phyloP scores from a whole-genome alignment of 2,113 vertebrate species.

The Antidorcas marsupialis region DNA sequence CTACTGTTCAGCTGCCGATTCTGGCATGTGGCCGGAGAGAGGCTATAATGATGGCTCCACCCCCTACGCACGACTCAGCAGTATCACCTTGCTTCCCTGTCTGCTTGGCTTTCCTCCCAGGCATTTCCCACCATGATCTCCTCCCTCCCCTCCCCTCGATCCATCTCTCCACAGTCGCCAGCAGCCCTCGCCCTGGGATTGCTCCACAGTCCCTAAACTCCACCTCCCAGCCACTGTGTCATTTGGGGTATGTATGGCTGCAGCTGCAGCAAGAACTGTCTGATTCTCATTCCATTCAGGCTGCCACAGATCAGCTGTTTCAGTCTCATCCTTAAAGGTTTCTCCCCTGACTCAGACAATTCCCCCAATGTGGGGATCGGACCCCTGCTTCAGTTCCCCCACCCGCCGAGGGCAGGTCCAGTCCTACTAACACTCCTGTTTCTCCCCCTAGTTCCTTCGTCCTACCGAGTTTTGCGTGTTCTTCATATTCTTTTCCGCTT shows the following conservation, averaged over 20 bases:
- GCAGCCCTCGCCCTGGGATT: not conserved
- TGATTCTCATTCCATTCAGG: not conserved
- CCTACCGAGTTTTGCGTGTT: accelerated
- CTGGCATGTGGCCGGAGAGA: accelerated
- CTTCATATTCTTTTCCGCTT: not conserved
- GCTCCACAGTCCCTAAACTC: not conserved
- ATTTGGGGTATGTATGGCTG: not conserved
- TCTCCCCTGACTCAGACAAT: not conserved
- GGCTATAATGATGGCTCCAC: not conserved
- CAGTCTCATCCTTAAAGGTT: not conserved
- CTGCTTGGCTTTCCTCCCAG: not conserved
- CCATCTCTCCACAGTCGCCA: not conserved
- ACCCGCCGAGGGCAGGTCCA: accelerated
- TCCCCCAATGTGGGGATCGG: not conserved
- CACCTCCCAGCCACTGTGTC: not conserved
- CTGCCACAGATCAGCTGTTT: not conserved
- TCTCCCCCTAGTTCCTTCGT: not conserved
- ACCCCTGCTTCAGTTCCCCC: not conserved
- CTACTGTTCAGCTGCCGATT: not conserved
- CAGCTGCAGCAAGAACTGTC: not conserved
- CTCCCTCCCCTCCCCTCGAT: not conserved
- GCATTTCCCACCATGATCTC: not conserved
- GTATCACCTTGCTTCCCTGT: not conserved
- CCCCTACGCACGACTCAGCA: not conserved
- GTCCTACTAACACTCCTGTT: not conserved